Evolutionary conservation across 2,888 invertebrate genomes (phyloP), one percentile per base, ranked within the genome.

Genomic region (Lamellibrachia satsuma): DNA sequence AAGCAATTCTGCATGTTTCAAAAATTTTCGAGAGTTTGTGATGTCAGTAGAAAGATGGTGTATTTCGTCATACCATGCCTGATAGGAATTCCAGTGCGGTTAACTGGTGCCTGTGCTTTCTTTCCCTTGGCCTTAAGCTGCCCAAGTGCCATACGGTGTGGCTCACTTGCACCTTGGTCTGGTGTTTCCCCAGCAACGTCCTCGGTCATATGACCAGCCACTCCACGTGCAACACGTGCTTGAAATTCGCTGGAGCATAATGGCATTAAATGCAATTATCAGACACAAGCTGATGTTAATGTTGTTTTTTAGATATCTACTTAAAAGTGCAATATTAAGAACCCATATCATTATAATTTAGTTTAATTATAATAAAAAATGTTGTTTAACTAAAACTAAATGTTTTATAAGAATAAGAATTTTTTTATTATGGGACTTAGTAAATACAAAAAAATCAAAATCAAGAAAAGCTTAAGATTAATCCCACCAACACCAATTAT

Each of bases 71-170:
- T 75, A 75, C 75, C 75, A 3, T 75, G 75, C n/a, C 15, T 22
- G 75, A 75, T 0, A 75, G 75, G 75, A 75, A 75, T 75, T 22
- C 75, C 75, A 4, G 94, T 94, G 90, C 97, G 95, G 11, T 96
- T 96, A 22, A 97, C 96, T 60, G 97, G 97, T 52, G 97, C 96
- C 94, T 97, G 97, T 91, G 97, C 97, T 57, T 97, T 97, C 92
- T 96, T 96, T 93, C 97, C 98, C 94, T 97, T 97, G 0, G 98
- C 97, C 94, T 97, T 97, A 91, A 98, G 96, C 2, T 98, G 98
- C 92, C 98, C 98, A 93, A 98, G 97, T 9, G 98, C 98, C 95
- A 97, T 97, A 93, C 98, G 97, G 92, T 98, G 98, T 95, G 92
- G 90, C 52, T 97, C 97, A 92, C 97, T 97, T 91, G 97, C 97